Percentiles rank a stretch among this genome's conserved stretches.
Evolutionary conservation across 2,888 invertebrate genomes (phyloP).

Genomic region (Eustalomyia histrio): DNA sequence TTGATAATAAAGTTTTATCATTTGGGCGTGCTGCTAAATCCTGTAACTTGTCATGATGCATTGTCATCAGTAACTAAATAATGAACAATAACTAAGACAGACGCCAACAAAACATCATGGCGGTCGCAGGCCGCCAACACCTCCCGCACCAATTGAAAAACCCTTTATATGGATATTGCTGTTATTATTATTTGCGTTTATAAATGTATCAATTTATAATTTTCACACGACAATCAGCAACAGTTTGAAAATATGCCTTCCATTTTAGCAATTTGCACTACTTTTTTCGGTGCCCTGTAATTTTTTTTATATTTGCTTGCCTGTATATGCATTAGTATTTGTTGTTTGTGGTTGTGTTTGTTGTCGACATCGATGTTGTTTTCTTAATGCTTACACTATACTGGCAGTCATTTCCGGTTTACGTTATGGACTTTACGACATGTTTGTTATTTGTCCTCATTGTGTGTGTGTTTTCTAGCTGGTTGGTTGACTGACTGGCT

Average conservation of each 20-base stretch:
- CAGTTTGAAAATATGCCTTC: slow-evolving; percentile 44
- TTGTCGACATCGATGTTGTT: slow-evolving; percentile 41
- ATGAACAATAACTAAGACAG: too few species aligned
- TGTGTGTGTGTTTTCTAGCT: slow-evolving; percentile 16
- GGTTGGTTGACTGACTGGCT: slow-evolving; percentile 40
- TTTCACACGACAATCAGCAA: slow-evolving; percentile 45
- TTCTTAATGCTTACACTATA: slow-evolving; percentile 57
- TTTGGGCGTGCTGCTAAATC: too few species aligned
- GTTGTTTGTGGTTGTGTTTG: slow-evolving; percentile 33
- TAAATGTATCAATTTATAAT: slow-evolving; percentile 38
- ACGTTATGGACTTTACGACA: slow-evolving; percentile 45
- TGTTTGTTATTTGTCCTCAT: slow-evolving; percentile 39
- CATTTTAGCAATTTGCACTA: slow-evolving; percentile 27
- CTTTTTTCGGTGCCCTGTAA: not conserved
- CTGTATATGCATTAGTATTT: slow-evolving; percentile 2
- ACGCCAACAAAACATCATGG: too few species aligned
- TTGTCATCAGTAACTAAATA: too few species aligned
- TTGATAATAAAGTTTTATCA: too few species aligned
- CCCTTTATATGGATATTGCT: not conserved
- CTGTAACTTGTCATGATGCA: too few species aligned
- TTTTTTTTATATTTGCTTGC: not conserved
- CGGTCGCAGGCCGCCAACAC: too few species aligned
- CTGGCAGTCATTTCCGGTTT: slow-evolving; percentile 56
- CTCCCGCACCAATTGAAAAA: too few species aligned
- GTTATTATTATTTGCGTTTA: slow-evolving; percentile 9